Evolutionary conservation across 2,888 invertebrate species (phyloP).

Genomic region (Tenthredo distinguenda): DNA sequence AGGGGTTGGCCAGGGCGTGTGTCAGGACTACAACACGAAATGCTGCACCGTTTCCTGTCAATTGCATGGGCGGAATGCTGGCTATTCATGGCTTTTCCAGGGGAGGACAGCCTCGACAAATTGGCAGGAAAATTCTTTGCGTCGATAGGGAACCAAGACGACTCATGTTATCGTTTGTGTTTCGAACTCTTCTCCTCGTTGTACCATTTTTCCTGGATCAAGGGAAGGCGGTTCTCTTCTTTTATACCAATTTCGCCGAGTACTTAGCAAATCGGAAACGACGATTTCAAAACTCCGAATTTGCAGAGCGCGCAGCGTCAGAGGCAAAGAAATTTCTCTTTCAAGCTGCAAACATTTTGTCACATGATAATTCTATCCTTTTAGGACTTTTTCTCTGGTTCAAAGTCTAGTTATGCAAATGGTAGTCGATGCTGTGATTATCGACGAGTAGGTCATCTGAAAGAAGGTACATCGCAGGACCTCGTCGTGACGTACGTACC

Average conservation of each 20-base stretch:
- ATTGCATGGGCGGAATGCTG: constrained; percentile 33
- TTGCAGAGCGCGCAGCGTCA: background rate
- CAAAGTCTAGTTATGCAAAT: background rate
- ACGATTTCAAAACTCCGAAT: background rate
- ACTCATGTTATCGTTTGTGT: background rate
- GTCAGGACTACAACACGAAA: background rate
- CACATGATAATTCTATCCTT: background rate
- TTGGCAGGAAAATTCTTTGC: constrained; percentile 14
- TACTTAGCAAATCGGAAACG: background rate
- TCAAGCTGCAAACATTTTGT: background rate
- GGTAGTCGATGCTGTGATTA: background rate
- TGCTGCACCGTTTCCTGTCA: background rate
- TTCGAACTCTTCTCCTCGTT: background rate
- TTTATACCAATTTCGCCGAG: background rate
- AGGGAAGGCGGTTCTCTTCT: background rate
- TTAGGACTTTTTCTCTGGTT: background rate
- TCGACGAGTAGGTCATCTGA: background rate
- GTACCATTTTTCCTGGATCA: background rate
- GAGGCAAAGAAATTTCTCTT: constrained; percentile 22
- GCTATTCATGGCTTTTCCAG: constrained; percentile 21
- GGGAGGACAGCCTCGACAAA: constrained; percentile 49
- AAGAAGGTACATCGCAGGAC: background rate
- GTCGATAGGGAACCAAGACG: background rate
- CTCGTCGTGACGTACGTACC: background rate
- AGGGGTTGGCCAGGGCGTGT: constrained; percentile 45